A percentile compares a stretch with the other conserved stretches of the same genome.
Evolutionary conservation across 2,888 invertebrate species (phyloP).

Genomic region (Tipula lateralis): DNA sequence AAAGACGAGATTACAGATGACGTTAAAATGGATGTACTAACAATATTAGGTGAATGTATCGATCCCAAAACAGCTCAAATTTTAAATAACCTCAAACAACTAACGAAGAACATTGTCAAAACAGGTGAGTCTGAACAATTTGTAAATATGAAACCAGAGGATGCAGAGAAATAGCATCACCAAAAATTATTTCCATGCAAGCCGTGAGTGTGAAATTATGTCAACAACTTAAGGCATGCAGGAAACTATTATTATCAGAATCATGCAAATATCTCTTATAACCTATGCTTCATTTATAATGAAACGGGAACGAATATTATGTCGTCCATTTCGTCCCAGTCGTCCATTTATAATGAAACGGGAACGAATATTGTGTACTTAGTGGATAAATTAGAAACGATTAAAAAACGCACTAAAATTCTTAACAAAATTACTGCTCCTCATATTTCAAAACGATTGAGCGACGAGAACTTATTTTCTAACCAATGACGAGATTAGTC

Average conservation of each 20-base stretch:
- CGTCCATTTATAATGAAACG: neutral
- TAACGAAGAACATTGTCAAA: slow-evolving; percentile 49
- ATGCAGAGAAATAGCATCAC: slow-evolving; percentile 58
- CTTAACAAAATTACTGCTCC: slow-evolving; percentile 58
- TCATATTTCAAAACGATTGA: slow-evolving; percentile 59
- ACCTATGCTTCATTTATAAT: neutral
- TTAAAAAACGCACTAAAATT: slow-evolving; percentile 53
- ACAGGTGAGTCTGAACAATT: slow-evolving; percentile 53
- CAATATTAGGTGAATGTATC: slow-evolving; percentile 61
- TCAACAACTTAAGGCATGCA: slow-evolving; percentile 63
- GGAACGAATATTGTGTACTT: slow-evolving; percentile 49
- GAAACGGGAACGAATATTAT: slow-evolving; percentile 42
- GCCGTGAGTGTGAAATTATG: slow-evolving; percentile 60
- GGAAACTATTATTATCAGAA: slow-evolving; percentile 57
- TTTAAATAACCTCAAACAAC: slow-evolving; percentile 52
- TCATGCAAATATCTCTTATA: slow-evolving; percentile 52
- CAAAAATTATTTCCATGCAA: slow-evolving; percentile 65
- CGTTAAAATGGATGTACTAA: slow-evolving; percentile 64
- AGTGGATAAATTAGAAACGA: slow-evolving; percentile 51
- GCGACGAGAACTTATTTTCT: slow-evolving; percentile 62
- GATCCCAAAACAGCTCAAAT: slow-evolving; percentile 73
- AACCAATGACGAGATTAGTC: slow-evolving; percentile 59
- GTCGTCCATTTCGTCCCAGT: no score
- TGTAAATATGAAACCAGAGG: slow-evolving; percentile 49
- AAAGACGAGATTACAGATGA: slow-evolving; percentile 54